These are phyloP conservation scores for Bembecia ichneumoniformis DNA, from an alignment of 2,888 invertebrate species.

Conservation along the genomic window DNA sequence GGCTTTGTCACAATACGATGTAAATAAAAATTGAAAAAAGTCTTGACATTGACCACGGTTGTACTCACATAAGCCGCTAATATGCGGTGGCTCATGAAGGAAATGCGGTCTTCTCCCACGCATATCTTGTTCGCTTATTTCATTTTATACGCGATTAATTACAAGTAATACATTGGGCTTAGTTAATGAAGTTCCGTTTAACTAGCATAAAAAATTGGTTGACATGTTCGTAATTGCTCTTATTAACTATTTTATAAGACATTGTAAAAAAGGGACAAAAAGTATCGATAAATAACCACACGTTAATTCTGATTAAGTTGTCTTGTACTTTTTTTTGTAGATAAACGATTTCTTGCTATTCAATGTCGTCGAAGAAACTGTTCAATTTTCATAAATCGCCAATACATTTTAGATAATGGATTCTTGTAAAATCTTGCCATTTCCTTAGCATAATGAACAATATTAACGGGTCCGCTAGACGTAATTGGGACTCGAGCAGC, in stretches of 20 bases:
- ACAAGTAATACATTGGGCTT: constrained; percentile 40
- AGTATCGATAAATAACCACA: too few relatives aligned
- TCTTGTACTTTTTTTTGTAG: too few relatives aligned
- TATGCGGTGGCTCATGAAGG: neutral
- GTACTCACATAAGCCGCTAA: neutral
- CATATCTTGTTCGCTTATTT: neutral
- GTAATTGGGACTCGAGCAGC: constrained; percentile 57
- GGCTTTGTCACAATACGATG: too few relatives aligned
- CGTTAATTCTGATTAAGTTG: too few relatives aligned
- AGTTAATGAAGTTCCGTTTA: constrained; percentile 59
- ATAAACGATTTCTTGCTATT: too few relatives aligned
- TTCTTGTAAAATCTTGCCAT: constrained; percentile 58
- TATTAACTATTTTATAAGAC: too few relatives aligned
- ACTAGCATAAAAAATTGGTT: constrained; percentile 64
- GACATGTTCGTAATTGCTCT: constrained; percentile 23
- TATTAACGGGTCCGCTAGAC: constrained; percentile 60
- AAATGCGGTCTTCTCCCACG: neutral
- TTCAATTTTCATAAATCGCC: too few relatives aligned
- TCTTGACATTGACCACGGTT: neutral
- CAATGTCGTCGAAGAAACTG: too few relatives aligned
- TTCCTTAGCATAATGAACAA: constrained; percentile 64
- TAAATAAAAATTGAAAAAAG: too few relatives aligned
- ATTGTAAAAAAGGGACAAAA: too few relatives aligned
- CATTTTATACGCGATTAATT: neutral
- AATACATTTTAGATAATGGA: constrained; percentile 30